Percentiles rank a stretch among this genome's conserved stretches.
phyloP scores from a whole-genome alignment of 2,113 vertebrate genomes.

The cat (Felis catus) region DNA sequence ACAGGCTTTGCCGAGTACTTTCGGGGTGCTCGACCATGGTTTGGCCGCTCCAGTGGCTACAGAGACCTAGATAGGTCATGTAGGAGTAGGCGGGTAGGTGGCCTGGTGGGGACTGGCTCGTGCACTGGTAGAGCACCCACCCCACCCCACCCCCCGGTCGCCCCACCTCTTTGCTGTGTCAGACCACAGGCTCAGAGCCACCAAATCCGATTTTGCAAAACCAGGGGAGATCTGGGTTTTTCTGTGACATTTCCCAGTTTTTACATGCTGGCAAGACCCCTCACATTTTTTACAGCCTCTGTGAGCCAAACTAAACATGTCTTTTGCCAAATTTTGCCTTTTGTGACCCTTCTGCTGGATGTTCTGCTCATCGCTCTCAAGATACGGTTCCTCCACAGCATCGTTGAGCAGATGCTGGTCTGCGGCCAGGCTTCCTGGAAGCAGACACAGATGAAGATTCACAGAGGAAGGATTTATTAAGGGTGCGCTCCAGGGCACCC shows the following conservation, averaged over 20 bases:
- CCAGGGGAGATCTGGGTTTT: not conserved
- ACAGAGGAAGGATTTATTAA: not conserved
- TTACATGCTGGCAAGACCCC: slow-evolving; percentile 24
- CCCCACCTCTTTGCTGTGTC: not conserved
- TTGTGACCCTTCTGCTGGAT: not conserved
- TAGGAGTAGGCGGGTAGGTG: not conserved
- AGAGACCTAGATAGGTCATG: not conserved
- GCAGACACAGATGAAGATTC: not conserved
- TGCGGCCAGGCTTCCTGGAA: not conserved
- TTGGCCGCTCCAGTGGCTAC: not conserved
- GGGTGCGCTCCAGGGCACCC: not conserved
- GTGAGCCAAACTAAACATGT: slow-evolving; percentile 20
- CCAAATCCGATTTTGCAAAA: not conserved
- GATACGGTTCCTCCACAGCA: not conserved
- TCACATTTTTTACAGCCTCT: not conserved
- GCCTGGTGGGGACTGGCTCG: rapidly evolving
- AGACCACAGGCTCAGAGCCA: not conserved
- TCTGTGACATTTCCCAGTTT: slow-evolving; percentile 47
- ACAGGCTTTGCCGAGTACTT: not conserved
- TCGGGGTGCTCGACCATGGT: not conserved
- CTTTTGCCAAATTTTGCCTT: slow-evolving; percentile 41
- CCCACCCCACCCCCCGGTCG: rapidly evolving
- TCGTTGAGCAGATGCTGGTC: not conserved
- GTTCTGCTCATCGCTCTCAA: not conserved
- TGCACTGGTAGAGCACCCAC: not conserved